Percentiles rank a stretch among this genome's conserved stretches.
Conservation (phyloP, 2,113 vertebrate species). For the Cebidichthys violaceus region DNA sequence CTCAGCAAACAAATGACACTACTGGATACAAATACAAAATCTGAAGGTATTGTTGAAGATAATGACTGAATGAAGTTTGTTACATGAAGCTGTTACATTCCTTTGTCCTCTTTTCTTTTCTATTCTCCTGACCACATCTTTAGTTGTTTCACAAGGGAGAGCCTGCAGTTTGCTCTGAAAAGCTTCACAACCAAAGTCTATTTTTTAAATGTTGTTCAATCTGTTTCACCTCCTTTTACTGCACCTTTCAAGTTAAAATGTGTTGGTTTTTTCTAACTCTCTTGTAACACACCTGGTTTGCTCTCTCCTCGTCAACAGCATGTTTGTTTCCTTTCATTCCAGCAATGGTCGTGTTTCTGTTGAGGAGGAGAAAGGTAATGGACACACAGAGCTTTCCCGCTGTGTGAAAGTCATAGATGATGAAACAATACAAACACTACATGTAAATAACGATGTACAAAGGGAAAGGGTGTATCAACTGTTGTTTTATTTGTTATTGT, state of each 20-base stretch:
- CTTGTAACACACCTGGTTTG: not conserved
- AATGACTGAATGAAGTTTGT: slow-evolving; percentile 19
- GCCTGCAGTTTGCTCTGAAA: not conserved
- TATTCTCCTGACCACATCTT: not conserved
- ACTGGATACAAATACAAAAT: not conserved
- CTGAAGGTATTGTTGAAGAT: not conserved
- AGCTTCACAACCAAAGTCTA: slow-evolving; percentile 5
- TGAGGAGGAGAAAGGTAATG: not conserved
- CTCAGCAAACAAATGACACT: not conserved
- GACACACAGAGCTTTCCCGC: slow-evolving; percentile 8
- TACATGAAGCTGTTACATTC: slow-evolving; percentile 10
- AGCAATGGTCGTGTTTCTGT: not conserved
- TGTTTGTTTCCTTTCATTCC: not conserved
- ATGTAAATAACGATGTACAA: slow-evolving; percentile 30
- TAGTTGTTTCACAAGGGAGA: not conserved
- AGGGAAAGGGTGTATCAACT: slow-evolving; percentile 1
- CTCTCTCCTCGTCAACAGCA: not conserved
- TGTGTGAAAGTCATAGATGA: not conserved
- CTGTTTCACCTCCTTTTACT: not conserved
- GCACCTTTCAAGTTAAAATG: not conserved
- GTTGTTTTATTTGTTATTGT: not conserved
- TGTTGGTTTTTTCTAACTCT: not conserved
- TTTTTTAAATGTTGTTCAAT: not conserved
- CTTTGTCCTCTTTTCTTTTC: not conserved
- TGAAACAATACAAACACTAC: slow-evolving; percentile 6